Evolutionary conservation across 2,113 vertebrate genomes (phyloP), one percentile per base, ranked within the genome.

Genomic region (Melanocharis versteri): DNA sequence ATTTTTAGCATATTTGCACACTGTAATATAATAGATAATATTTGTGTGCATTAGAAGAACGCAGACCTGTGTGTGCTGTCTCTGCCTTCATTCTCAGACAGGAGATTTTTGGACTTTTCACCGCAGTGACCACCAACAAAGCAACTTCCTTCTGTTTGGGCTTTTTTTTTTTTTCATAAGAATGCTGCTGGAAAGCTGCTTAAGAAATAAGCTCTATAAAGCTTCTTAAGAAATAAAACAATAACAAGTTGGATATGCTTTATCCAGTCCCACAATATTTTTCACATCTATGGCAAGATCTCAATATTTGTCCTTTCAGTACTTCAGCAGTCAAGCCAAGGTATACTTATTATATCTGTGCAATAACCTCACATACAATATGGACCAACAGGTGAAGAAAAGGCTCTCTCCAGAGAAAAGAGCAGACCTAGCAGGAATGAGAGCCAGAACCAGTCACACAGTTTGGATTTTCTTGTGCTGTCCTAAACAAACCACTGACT

Each of bases 171-270:
- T 62, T 23, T 17, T 3, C 8, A 6, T 68, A 71, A 83, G 73
- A 94, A 93, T 81, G 53, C 48, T 87, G 53, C 58, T 91, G 72
- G 86, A 89, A 94, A 94, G 40, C 75, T 86, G 61, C 85, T 93
- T 87, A 96, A 81, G 69, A 92, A 87, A 91, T 81, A 96, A 96
- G 92, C 66, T 69, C 30, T 51, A 60, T 72, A 91, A 91, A 81
- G 40, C 85, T 75, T 85, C 77, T 96, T 94, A 95, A 94, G 78
- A 89, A 95, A 84, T 88, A 92, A 85, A 95, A 77, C 54, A 95
- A 80, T 87, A 95, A 82, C 44, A 88, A 82, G 24, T 54, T 78
- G 80, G 56, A 70, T 65, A 66, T 93, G 48, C 35, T 85, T 85
- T 84, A 88, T 71, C 33, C 84, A 75, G 18, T 71, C 11, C 48